Conservation (phyloP, 1,140 invertebrate genomes). For the Orchestia grillus region DNA sequence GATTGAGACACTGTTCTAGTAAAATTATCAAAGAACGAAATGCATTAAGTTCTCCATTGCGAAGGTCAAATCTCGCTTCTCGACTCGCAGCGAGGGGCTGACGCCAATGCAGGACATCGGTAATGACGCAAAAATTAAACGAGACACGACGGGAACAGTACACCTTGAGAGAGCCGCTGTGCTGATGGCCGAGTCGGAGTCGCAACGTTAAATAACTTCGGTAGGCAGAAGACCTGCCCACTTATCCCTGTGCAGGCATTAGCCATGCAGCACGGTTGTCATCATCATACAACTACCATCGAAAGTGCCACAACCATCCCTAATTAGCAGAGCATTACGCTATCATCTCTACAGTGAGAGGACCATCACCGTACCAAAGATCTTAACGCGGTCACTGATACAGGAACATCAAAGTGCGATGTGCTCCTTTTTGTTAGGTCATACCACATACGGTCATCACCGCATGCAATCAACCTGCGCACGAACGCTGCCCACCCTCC, state of each 20-base stretch:
- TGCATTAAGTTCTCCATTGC: background rate
- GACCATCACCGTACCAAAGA: background rate
- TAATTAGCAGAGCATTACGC: too few species aligned
- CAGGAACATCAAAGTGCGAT: background rate
- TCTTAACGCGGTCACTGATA: background rate
- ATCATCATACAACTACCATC: too few species aligned
- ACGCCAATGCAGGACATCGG: background rate
- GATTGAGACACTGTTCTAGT: background rate
- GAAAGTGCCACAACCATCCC: too few species aligned
- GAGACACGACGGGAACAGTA: background rate
- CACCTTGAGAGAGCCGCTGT: background rate
- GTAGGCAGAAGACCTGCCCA: background rate
- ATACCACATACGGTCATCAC: background rate
- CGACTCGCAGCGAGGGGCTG: background rate
- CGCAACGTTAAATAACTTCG: background rate
- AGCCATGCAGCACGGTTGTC: background rate
- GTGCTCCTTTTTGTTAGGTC: background rate
- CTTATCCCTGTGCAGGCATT: background rate
- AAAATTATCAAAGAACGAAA: background rate
- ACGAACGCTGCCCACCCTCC: background rate
- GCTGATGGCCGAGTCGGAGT: background rate
- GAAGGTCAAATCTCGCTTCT: background rate
- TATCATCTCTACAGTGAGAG: background rate
- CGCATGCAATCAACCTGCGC: slow-evolving; percentile 27
- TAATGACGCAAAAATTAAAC: background rate